Evolutionary conservation across 1,140 invertebrate species (phyloP).

Genomic region (Cydia amplana): DNA sequence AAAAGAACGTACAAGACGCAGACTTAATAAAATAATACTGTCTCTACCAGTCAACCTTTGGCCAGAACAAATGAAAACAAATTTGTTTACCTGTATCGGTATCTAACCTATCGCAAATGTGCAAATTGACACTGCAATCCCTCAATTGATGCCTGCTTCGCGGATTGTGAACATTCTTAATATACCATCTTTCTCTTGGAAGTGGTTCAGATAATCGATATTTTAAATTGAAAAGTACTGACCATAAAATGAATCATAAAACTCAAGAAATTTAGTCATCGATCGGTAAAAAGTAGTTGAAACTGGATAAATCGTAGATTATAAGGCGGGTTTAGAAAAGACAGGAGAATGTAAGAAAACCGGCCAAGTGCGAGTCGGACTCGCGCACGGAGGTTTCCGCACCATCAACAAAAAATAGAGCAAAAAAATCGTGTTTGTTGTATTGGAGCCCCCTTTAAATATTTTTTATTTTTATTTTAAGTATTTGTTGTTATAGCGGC

Average conservation of each 20-base stretch:
- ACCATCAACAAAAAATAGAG: no score
- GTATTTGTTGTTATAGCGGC: no score
- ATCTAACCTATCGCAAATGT: background rate
- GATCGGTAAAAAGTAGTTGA: slow-evolving; percentile 1
- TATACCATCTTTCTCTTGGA: background rate
- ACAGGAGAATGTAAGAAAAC: background rate
- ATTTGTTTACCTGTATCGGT: background rate
- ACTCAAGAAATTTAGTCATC: background rate
- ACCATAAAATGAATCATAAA: slow-evolving; percentile 15
- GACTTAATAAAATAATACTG: no score
- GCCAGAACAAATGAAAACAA: background rate
- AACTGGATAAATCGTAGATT: background rate
- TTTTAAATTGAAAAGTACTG: slow-evolving; percentile 1
- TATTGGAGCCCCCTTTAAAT: no score
- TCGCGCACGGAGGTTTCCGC: no score
- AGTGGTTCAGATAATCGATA: slow-evolving; percentile 4
- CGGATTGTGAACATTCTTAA: background rate
- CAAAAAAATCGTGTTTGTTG: no score
- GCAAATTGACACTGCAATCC: background rate
- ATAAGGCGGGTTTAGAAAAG: background rate
- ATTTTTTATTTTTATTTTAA: no score
- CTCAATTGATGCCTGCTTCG: background rate
- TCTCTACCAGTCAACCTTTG: no score
- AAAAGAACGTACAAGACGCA: no score
- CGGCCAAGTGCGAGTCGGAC: no score